A percentile compares a stretch with the other conserved stretches of the same genome.
Conservation (phyloP, 2,888 invertebrate genomes). For the Dorcus hopei region DNA sequence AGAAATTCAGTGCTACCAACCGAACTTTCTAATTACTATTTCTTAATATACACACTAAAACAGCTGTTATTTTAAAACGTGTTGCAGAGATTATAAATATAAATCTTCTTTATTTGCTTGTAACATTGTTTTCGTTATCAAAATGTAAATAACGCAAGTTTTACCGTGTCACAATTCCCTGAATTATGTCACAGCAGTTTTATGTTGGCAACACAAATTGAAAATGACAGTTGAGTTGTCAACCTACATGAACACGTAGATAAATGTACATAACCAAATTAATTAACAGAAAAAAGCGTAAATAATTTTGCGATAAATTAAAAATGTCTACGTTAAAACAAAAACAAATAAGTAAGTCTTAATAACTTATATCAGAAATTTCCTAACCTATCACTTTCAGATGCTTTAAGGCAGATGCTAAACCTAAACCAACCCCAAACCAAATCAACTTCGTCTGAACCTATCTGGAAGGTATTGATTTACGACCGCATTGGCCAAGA, state of each 20-base stretch:
- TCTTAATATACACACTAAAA: no score
- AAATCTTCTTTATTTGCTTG: no score
- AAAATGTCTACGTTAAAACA: constrained; percentile 66
- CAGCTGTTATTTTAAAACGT: no score
- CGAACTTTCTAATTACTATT: background rate
- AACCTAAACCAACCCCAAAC: constrained; percentile 83
- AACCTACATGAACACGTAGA: constrained; percentile 16
- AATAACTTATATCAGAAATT: constrained; percentile 33
- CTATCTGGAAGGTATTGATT: constrained; percentile 94
- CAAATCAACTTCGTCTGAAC: constrained; percentile 76
- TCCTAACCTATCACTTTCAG: constrained; percentile 53
- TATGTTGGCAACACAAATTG: no score
- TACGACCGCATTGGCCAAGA: constrained; percentile 97
- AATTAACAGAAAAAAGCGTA: background rate
- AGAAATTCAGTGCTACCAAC: background rate
- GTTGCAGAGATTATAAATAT: no score
- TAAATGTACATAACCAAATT: background rate
- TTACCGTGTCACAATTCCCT: no score
- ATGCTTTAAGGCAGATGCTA: constrained; percentile 91
- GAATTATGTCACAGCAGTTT: no score
- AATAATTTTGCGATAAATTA: background rate
- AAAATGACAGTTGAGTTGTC: constrained; percentile 4
- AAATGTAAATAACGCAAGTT: no score
- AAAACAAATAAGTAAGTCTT: constrained; percentile 65
- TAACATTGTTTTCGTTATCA: no score